Conservation (phyloP, 1,140 invertebrate species). For the Liolophura sinensis region DNA sequence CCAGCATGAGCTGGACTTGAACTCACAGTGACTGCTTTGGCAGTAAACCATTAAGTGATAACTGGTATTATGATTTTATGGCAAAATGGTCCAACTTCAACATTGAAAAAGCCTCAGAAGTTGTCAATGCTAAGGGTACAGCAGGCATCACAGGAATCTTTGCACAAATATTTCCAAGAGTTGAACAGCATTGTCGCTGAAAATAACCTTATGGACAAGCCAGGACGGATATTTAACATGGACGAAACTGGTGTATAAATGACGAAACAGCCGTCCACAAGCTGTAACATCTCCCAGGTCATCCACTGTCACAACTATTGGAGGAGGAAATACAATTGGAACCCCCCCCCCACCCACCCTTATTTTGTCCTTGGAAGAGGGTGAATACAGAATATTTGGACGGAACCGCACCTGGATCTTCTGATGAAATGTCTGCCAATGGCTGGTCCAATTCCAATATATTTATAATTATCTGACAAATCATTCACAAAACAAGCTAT, state of each 20-base stretch:
- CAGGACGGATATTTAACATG: conserved; percentile 15
- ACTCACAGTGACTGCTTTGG: no score
- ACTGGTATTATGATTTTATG: conserved; percentile 4
- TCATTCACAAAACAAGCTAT: no score
- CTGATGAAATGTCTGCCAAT: no score
- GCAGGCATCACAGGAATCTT: conserved; percentile 6
- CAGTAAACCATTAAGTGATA: conserved; percentile 6
- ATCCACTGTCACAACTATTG: conserved; percentile 24
- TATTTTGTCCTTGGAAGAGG: no score
- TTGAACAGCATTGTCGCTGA: not conserved
- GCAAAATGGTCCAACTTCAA: conserved; percentile 4
- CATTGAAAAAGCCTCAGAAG: conserved; percentile 11
- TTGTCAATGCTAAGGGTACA: conserved; percentile 10
- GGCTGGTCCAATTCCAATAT: no score
- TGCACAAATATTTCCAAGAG: conserved; percentile 12
- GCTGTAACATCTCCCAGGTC: conserved; percentile 12
- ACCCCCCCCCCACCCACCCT: no score
- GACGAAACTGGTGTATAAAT: conserved; percentile 16
- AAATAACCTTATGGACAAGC: not conserved
- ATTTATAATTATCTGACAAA: no score
- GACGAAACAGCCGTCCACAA: not conserved
- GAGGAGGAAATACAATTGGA: no score
- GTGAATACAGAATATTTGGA: no score
- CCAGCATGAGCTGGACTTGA: no score
- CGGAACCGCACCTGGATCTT: no score